Evolutionary conservation across 2,113 vertebrate species (phyloP), one percentile per base, ranked within the genome.

Genomic region (Pardalotus punctatus): DNA sequence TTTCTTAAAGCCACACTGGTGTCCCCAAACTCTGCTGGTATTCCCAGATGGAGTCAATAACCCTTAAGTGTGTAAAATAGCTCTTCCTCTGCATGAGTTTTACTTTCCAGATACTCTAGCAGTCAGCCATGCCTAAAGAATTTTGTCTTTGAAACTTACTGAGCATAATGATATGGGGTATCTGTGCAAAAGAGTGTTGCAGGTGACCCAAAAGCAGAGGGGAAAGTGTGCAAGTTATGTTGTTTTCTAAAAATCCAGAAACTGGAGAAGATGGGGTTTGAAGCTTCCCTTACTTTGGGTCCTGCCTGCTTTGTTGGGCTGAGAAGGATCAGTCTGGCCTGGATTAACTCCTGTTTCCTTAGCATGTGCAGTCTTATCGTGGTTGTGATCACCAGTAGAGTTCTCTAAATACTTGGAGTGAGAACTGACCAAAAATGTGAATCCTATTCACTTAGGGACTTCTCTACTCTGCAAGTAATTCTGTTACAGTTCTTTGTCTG

Each of bases 331-430:
- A 93, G n/a, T 57, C 33, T 76, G 60, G 20, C 35, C 27, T 86
- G 65, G 33, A 50, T 56, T 35, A 71, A n/a, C 45, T 64, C 18
- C 21, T 5, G 0, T 45, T 72, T n/a, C 38, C 21, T 51, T 62
- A 42, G 27, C 0, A 0, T 29, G 25, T 66, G 67, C 18, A 42
- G 64, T 6, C 4, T 79, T 70, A 24, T 3, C 13, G 2, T 1
- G 1, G 40, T 29, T 74, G 25, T 17, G 40, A 43, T 83, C 35
- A 66, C 23, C 15, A 24, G 11, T 0, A 38, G 12, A 79, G 29
- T 42, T 81, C 15, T 50, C n/a, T 21, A 54, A 66, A 18, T 67
- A 24, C 10, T 35, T 74, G 42, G 15, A 58, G 51, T 47, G 73
- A 71, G 24, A 25, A 40, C 53, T 87, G 48, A 45, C 64, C 15